Conservation (phyloP, 2,113 vertebrate species). For the Boleophthalmus pectinirostris region DNA sequence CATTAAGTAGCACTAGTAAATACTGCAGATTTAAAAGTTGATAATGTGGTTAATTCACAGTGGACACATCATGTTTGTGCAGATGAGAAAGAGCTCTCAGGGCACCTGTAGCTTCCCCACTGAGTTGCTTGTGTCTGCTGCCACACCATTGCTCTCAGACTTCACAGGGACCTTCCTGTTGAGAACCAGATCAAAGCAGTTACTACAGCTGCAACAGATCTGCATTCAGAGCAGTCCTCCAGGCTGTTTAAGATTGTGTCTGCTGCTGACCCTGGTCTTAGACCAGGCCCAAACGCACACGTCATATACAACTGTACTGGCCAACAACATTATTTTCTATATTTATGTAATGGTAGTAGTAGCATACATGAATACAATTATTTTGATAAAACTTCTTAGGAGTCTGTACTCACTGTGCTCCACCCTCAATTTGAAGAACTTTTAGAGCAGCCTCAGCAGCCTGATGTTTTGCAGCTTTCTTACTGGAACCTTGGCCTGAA, state of each 20-base stretch:
- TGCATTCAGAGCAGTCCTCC: neutral
- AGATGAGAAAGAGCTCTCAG: neutral
- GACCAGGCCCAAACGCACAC: neutral
- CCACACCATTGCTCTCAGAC: conserved; percentile 57
- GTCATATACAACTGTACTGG: neutral
- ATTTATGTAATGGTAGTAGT: neutral
- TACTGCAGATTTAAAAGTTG: neutral
- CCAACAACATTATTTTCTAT: neutral
- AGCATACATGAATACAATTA: neutral
- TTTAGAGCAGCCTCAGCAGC: conserved; percentile 85
- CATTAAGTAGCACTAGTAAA: neutral
- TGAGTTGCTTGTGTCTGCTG: conserved; percentile 62
- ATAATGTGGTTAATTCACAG: neutral
- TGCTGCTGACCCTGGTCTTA: neutral
- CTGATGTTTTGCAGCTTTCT: conserved; percentile 90
- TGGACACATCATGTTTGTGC: neutral
- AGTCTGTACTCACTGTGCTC: conserved; percentile 73
- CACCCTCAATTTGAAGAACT: conserved; percentile 76
- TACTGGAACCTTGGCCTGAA: conserved; percentile 86
- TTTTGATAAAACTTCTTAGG: neutral
- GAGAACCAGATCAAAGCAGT: conserved; percentile 18
- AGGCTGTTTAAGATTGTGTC: neutral
- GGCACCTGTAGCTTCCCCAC: conserved; percentile 77
- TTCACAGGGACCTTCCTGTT: conserved; percentile 44
- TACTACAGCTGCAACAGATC: conserved; percentile 1